Evolutionary conservation across 1,140 invertebrate species (phyloP).

Genomic region (Neodiprion pinetum): DNA sequence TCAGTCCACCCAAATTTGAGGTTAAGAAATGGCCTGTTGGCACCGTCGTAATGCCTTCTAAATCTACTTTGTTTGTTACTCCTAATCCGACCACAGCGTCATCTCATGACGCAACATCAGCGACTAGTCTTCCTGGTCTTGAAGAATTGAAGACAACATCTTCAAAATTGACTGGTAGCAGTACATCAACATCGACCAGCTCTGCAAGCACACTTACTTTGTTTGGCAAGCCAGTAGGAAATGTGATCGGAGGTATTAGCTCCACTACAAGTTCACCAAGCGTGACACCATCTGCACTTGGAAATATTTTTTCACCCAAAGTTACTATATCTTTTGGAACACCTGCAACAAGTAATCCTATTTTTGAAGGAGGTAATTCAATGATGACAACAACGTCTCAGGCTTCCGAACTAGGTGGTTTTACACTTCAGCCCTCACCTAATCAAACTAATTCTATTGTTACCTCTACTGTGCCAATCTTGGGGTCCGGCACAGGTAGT

Average conservation of each 20-base stretch:
- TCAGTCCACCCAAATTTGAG: not conserved
- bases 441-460: not conserved
- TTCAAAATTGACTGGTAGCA: not conserved
- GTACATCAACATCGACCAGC: slow-evolving; percentile 1
- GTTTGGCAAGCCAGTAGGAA: not conserved
- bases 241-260: not conserved
- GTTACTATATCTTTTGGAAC: not conserved
- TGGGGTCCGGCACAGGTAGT: not conserved
- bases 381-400: not conserved
- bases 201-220: slow-evolving; percentile 3
- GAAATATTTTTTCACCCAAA: not conserved
- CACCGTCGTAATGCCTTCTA: slow-evolving; percentile 7
- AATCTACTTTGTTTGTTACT: slow-evolving; percentile 30
- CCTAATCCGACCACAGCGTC: slow-evolving; percentile 27
- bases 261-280: not conserved
- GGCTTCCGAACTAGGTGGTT: not conserved
- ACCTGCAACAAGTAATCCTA: not conserved
- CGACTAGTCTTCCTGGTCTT: not conserved
- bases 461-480: not conserved
- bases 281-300: not conserved
- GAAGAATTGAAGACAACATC: slow-evolving; percentile 5
- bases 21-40: slow-evolving; percentile 40
- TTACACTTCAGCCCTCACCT: not conserved
- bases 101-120: slow-evolving; percentile 8
- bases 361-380: not conserved